Base-by-base conservation (phyloP, 2,797 vertebrate genomes). In the Amphiprion clarkii region DNA sequence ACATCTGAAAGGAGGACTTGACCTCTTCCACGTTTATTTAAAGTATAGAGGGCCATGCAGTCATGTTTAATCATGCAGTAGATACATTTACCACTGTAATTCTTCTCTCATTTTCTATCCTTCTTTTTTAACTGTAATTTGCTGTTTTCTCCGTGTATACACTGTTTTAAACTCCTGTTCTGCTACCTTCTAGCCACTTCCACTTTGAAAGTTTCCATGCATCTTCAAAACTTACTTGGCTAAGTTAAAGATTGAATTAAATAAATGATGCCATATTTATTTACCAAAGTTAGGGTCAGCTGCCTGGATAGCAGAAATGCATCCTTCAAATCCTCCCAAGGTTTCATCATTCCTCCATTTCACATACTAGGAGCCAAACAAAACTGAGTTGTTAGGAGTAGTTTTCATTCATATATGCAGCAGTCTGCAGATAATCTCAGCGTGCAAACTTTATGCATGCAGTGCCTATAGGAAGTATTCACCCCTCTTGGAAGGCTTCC, bases 201-300 rank as follows among this genome's bases (percentile, higher is more conserved):
- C 16, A 23, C 59, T 57, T 6, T 58, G 21, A 39, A 19, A 16
- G 13, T 25, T 29, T 21, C 11, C 17, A 12, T 4, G 4, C 25
- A 12, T 53, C 12, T 36, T 31, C 8, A 31, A 31, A 46, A 70
- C 12, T 10, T 5, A 27, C 3, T 8, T 44, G 21, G 21, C 25
- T 21, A 46, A 46, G 27, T 4, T 10, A 36, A 76, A n/a, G 2
- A 12, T 29, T 25, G 25, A 57, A 36, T 6, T 6, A 36, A 63
- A 36, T 12, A 0, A 17, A 10, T 13, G 10, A 48, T n/a, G 46
- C 8, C 6, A 8, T n/a, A n/a, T 52, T 12, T 59, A 88, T 95
- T 91, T 94, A 99, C 98, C 96, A 56, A 99, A 99, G 86, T 94
- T 78, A 0, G 98, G 97, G 81, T 99, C 98, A 2, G 97, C 97